Percentiles rank a stretch among this genome's conserved stretches.
These are phyloP conservation scores for Plectropomus leopardus DNA, from an alignment of 2,113 vertebrate species.

Conservation along the genomic window DNA sequence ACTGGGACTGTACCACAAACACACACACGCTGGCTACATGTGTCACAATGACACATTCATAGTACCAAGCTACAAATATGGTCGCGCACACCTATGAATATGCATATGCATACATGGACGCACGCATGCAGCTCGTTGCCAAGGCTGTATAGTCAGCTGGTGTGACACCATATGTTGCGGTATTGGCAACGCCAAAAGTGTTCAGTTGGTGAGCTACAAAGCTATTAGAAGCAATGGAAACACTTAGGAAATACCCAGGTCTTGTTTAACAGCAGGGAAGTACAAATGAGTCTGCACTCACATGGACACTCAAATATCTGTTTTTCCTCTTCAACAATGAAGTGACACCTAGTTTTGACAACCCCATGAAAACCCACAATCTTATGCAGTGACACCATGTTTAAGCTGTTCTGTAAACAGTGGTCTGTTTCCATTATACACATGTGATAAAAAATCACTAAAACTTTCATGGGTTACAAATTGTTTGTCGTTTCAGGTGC, in stretches of 20 bases:
- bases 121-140: conserved; percentile 41
- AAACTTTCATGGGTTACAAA: no score
- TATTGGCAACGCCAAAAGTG: conserved; percentile 24
- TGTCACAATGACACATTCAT: background rate
- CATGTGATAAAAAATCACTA: background rate
- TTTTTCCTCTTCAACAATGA: background rate
- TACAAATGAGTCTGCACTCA: background rate
- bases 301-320: background rate
- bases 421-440: background rate
- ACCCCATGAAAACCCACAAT: background rate
- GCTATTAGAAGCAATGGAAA: background rate
- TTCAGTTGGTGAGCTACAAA: conserved; percentile 14
- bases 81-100: background rate
- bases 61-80: conserved; percentile 8
- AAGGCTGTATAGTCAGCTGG: conserved; percentile 27
- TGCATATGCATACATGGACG: conserved; percentile 15
- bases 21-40: background rate
- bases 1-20: conserved; percentile 47
- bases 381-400: background rate
- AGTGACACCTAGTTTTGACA: background rate
- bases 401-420: background rate
- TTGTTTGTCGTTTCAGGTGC: background rate
- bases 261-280: background rate
- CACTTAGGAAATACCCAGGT: background rate
- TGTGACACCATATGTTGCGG: conserved; percentile 56